These are phyloP conservation scores for Alosa sapidissima DNA, from an alignment of 2,797 vertebrate species.

Conservation along the genomic window DNA sequence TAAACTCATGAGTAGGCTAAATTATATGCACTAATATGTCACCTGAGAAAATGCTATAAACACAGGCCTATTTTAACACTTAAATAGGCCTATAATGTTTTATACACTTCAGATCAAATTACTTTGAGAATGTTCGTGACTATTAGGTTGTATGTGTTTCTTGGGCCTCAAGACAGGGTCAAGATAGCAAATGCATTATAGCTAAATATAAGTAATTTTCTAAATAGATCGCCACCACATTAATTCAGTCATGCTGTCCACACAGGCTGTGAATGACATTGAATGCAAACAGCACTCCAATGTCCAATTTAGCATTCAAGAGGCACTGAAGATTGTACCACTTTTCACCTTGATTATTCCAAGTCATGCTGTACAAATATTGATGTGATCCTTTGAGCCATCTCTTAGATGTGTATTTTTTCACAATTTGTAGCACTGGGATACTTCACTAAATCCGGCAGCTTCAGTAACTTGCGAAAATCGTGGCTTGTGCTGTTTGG, in stretches of 20 bases:
- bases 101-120: background rate
- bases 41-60: background rate
- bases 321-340: conserved; percentile 80
- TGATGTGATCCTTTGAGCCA: conserved; percentile 94
- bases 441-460: conserved; percentile 85
- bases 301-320: conserved; percentile 86
- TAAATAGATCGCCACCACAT: conserved; percentile 62
- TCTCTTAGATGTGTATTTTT: conserved; percentile 84
- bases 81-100: background rate
- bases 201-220: background rate
- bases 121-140: background rate
- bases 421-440: conserved; percentile 81
- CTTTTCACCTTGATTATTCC: conserved; percentile 93
- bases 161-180: background rate
- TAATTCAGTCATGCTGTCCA: conserved; percentile 75
- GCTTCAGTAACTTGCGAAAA: conserved; percentile 79
- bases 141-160: background rate
- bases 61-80: no score
- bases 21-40: background rate
- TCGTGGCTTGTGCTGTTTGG: conserved; percentile 75
- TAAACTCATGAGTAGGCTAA: background rate
- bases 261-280: conserved; percentile 69
- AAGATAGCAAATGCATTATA: background rate
- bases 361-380: conserved; percentile 99
- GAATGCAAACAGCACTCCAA: conserved; percentile 77